These are phyloP conservation scores for Brachypterus glaber DNA, from an alignment of 2,888 invertebrate species.

Conservation along the genomic window DNA sequence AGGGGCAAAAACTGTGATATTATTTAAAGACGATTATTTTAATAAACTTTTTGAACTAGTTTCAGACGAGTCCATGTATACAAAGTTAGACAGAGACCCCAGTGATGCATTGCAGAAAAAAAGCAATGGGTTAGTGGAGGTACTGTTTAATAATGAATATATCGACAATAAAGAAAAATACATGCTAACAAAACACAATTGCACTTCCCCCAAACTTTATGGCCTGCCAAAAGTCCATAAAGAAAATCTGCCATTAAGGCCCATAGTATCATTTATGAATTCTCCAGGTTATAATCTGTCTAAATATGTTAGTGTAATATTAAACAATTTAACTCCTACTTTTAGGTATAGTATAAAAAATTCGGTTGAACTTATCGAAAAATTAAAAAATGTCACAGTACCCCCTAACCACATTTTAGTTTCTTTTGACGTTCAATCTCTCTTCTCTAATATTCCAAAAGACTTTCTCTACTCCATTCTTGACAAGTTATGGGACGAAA, in stretches of 20 bases:
- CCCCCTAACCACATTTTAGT: neutral
- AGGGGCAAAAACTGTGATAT: no score
- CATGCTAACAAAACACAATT: no score
- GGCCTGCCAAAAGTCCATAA: slow-evolving; percentile 7
- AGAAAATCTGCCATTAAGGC: slow-evolving; percentile 1
- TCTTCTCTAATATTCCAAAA: slow-evolving; percentile 4
- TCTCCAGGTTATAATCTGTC: slow-evolving; percentile 1
- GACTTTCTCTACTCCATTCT: neutral
- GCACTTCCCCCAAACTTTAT: slow-evolving; percentile 3
- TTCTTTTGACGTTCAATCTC: slow-evolving; percentile 4
- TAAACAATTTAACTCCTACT: neutral
- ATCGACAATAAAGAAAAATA: no score
- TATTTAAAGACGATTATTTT: no score
- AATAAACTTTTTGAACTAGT: no score
- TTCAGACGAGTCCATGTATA: no score
- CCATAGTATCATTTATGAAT: slow-evolving; percentile 5
- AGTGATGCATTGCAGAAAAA: no score
- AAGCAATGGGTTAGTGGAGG: no score
- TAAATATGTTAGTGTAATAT: neutral
- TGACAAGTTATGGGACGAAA: neutral
- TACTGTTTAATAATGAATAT: no score
- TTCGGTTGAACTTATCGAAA: neutral
- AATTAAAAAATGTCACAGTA: neutral
- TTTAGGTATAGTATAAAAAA: slow-evolving; percentile 1
- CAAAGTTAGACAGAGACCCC: no score